Conservation (phyloP, 2,113 vertebrate species). For the Myrmophylax atrothorax region DNA sequence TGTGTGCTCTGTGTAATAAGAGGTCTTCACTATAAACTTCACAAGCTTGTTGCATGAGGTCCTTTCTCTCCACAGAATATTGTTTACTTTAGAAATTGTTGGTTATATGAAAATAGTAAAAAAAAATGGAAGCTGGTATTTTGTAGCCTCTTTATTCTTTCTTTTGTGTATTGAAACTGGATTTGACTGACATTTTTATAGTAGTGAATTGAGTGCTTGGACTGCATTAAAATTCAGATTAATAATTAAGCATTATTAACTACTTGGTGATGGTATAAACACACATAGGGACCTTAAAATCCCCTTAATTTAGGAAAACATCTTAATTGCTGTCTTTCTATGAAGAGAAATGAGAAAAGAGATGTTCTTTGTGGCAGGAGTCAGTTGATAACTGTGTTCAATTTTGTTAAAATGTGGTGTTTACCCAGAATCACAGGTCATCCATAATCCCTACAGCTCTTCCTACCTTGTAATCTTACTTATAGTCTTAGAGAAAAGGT, state of each 20-base stretch:
- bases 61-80: too few species aligned
- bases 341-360: background rate
- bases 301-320: background rate
- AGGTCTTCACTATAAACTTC: too few species aligned
- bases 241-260: constrained; percentile 12
- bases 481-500: background rate
- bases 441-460: background rate
- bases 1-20: too few species aligned
- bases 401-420: background rate
- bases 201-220: background rate
- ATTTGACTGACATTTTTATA: background rate
- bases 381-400: background rate
- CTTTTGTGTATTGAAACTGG: background rate
- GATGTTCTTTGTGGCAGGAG: background rate
- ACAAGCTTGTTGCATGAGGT: too few species aligned
- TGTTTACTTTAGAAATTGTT: too few species aligned
- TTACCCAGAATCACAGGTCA: background rate
- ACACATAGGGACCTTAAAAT: background rate
- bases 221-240: background rate
- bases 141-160: background rate
- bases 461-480: background rate
- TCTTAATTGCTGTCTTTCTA: background rate
- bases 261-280: background rate
- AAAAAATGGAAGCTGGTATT: background rate
- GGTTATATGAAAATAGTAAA: background rate